Percentiles rank a stretch among this genome's conserved stretches.
Evolutionary conservation across 1,140 invertebrate genomes (phyloP).

Genomic region (Choristoneura fumiferana): DNA sequence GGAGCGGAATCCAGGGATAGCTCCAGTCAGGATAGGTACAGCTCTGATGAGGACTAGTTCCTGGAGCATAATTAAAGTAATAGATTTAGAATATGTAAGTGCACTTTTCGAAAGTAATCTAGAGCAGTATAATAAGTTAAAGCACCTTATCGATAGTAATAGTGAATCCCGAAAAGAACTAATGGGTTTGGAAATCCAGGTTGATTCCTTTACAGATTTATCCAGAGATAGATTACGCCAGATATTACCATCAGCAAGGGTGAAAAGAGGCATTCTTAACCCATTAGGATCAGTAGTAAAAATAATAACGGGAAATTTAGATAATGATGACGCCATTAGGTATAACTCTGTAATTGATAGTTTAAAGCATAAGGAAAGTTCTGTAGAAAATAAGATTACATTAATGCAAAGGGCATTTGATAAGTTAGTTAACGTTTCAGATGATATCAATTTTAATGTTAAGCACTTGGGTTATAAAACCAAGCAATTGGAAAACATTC

Average conservation of each 20-base stretch:
- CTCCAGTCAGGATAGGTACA: slow-evolving; percentile 1
- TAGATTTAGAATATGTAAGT: background rate
- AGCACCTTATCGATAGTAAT: slow-evolving; percentile 12
- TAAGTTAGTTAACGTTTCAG: slow-evolving; percentile 8
- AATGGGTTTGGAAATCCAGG: background rate
- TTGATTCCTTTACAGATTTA: background rate
- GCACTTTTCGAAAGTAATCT: background rate
- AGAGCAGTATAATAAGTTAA: slow-evolving; percentile 24
- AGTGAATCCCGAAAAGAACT: background rate
- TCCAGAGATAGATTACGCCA: background rate
- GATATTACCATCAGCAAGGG: background rate
- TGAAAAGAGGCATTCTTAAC: slow-evolving; percentile 15
- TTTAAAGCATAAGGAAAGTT: background rate
- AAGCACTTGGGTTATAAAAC: background rate
- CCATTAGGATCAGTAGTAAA: slow-evolving; percentile 21
- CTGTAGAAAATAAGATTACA: slow-evolving; percentile 1
- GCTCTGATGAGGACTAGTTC: slow-evolving; percentile 10
- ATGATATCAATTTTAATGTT: slow-evolving; percentile 6
- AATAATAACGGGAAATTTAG: slow-evolving; percentile 21
- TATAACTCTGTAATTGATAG: background rate
- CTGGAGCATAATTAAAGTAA: slow-evolving; percentile 4
- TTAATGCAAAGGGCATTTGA: background rate
- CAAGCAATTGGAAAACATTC: background rate
- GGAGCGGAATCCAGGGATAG: background rate
- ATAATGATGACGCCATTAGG: slow-evolving; percentile 18